Evolutionary conservation across 2,113 vertebrate genomes (phyloP).

Genomic region (Hylia prasina): DNA sequence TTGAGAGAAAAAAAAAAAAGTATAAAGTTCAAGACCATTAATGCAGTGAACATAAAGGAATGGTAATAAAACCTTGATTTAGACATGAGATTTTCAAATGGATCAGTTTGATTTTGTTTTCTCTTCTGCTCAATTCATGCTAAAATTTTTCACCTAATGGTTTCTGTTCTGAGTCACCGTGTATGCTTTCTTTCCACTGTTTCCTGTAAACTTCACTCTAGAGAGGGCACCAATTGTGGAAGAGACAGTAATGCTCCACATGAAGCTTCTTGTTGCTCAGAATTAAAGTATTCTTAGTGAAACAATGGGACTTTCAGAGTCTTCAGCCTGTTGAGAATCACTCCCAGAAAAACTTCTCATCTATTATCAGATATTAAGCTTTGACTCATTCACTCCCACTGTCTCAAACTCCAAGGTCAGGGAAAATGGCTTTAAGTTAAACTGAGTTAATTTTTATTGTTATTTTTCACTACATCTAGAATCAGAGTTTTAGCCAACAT

Average conservation of each 20-base stretch:
- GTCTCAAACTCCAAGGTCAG: background rate
- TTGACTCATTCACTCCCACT: background rate
- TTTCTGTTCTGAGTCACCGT: background rate
- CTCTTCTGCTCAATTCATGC: background rate
- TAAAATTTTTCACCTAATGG: background rate
- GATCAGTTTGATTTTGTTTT: background rate
- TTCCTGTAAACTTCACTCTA: background rate
- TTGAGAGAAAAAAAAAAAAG: background rate
- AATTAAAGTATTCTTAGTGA: background rate
- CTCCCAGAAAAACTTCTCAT: background rate
- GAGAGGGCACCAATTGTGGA: background rate
- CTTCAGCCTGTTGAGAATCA: background rate
- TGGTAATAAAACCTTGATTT: background rate
- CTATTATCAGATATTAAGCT: background rate
- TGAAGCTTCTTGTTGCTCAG: background rate
- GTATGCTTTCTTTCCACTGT: background rate
- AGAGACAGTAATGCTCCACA: background rate
- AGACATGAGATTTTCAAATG: background rate
- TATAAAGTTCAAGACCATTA: background rate
- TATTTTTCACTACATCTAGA: background rate
- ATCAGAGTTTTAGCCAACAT: background rate
- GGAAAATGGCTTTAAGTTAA: background rate
- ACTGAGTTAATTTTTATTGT: background rate
- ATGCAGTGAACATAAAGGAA: background rate
- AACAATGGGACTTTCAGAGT: background rate